Percentiles rank a stretch among this genome's conserved stretches.
Conservation (phyloP, 2,113 vertebrate genomes). For the Antechinus flavipes region DNA sequence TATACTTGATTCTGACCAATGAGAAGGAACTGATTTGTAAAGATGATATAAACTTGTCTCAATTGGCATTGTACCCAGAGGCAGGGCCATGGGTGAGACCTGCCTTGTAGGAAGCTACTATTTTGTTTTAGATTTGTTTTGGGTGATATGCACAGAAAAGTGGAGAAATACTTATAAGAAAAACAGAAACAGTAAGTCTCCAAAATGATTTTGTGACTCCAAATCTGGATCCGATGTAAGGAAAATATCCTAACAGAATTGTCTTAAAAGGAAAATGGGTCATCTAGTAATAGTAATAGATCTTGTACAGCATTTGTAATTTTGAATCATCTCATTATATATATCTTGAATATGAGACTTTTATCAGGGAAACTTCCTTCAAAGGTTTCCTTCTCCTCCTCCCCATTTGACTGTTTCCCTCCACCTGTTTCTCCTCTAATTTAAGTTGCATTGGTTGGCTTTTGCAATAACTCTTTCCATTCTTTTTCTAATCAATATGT, state of each 20-base stretch:
- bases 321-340: not conserved
- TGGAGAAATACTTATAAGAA: not conserved
- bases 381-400: not conserved
- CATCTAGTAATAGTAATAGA: not conserved
- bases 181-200: not conserved
- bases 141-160: not conserved
- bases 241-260: not conserved
- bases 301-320: not conserved
- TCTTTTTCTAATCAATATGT: not conserved
- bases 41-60: not conserved
- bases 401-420: not conserved
- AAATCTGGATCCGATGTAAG: not conserved
- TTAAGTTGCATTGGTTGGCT: not conserved
- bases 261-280: not conserved
- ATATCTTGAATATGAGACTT: not conserved
- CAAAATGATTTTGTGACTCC: not conserved
- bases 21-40: not conserved
- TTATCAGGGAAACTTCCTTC: not conserved
- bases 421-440: not conserved
- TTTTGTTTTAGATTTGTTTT: not conserved
- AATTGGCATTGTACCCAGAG: not conserved
- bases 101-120: not conserved
- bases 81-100: not conserved
- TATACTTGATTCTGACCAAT: not conserved
- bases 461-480: not conserved